Base-by-base conservation (phyloP, 2,113 vertebrate genomes). In the Alosa alosa region DNA sequence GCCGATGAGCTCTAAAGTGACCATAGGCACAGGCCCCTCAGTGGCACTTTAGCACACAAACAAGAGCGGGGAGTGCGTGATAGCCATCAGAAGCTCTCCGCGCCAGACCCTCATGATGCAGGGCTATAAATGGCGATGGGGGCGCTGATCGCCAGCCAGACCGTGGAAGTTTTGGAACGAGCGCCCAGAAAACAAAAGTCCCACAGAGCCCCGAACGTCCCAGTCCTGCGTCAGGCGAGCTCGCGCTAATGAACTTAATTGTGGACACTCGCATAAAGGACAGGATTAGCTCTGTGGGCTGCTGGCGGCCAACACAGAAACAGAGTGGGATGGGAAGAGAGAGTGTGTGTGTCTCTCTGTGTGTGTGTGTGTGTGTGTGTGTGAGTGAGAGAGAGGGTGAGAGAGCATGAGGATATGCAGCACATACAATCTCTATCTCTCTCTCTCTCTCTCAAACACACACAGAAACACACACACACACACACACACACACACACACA, bases 171-270 rank as follows among this genome's bases (percentile, higher is more conserved):
- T 22, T 25, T 4, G 64, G 64, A 72, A 72, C n/a, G n/a, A 36
- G 64, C 2, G 64, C 64, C 64, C 64, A 72, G 64, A 72, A 31
- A 72, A 72, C 31, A 13, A 36, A 72, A 55, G 36, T 57, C 1
- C 25, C 44, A 82, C 72, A 50, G 4, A 81, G 60, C 41, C n/a
- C n/a, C 13, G 46, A 46, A 39, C 31, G 6, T 52, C 45, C 39
- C 6, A 18, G 46, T 6, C 49, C 50, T 84, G 36, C 20, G 31
- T 55, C 25, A 41, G 49, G 41, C 81, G 22, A 60, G 60, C 18
- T 60, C 49, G 39, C 6, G 36, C 81, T 78, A 78, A 84, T 86
- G 39, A 39, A 82, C 84, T 88, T 85, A 83, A 88, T 86, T 82
- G 68, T 45, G 18, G 81, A 75, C n/a, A 72, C 64, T 25, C 22